These are phyloP conservation scores for Andrena praecox DNA, from an alignment of 2,888 invertebrate species.

Conservation along the genomic window DNA sequence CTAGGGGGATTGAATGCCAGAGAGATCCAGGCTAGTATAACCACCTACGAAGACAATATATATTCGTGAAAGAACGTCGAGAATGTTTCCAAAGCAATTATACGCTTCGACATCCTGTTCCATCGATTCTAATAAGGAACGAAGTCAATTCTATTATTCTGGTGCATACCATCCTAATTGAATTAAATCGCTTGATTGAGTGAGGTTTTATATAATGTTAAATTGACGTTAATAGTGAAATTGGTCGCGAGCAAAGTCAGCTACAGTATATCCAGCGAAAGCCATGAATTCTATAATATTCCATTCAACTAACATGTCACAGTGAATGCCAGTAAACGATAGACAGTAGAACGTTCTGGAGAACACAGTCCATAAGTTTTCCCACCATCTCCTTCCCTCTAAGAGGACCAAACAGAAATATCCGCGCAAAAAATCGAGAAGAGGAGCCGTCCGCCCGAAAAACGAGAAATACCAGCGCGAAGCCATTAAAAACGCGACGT, in stretches of 20 bases:
- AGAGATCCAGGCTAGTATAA: constrained; percentile 63
- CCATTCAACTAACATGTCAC: too few species aligned
- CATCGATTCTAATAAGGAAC: constrained; percentile 1
- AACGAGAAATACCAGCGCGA: not conserved
- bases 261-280: not conserved
- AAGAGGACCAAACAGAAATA: not conserved
- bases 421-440: not conserved
- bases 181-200: not conserved
- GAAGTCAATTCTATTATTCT: constrained; percentile 12
- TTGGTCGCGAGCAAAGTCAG: not conserved
- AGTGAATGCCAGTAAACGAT: too few species aligned
- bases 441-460: not conserved
- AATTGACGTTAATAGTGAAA: not conserved
- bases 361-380: not conserved
- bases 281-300: not conserved
- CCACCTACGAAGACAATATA: constrained; percentile 52
- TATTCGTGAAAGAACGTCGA: constrained; percentile 45
- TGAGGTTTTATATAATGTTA: not conserved
- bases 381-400: not conserved
- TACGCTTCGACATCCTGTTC: constrained; percentile 15
- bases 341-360: not conserved
- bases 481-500: constrained; percentile 35
- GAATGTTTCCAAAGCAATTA: constrained; percentile 35
- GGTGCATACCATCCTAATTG: constrained; percentile 17
- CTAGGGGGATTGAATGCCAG: not conserved